Conservation (phyloP, 2,888 invertebrate species). For the Pheosia tremula region DNA sequence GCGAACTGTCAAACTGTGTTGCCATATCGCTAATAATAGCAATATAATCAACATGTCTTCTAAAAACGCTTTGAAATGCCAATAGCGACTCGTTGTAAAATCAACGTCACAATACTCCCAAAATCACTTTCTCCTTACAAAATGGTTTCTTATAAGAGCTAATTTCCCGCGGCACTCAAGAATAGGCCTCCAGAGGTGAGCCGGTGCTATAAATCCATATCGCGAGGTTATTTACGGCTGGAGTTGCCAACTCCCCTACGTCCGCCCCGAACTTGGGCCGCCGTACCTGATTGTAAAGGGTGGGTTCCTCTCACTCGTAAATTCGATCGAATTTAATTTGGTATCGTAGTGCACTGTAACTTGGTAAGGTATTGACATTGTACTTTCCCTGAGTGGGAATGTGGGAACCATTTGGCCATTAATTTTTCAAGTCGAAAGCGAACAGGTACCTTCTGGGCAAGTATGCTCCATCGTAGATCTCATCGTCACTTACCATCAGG, state of each 20-base stretch:
- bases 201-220: conserved; percentile 31
- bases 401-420: too few relatives aligned
- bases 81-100: not conserved
- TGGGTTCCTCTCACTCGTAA: conserved; percentile 10
- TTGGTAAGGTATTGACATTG: too few relatives aligned
- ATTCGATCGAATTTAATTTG: not conserved
- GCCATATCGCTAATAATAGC: too few relatives aligned
- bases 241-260: conserved; percentile 22
- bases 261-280: conserved; percentile 5
- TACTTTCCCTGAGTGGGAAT: too few relatives aligned
- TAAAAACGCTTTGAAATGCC: too few relatives aligned
- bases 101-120: not conserved
- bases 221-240: conserved; percentile 39
- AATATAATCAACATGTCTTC: too few relatives aligned
- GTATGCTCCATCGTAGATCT: too few relatives aligned
- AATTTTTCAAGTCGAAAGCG: too few relatives aligned
- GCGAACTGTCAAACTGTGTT: too few relatives aligned
- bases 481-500: too few relatives aligned
- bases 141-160: conserved; percentile 19
- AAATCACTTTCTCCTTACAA: conserved; percentile 2
- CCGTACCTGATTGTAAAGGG: conserved; percentile 7
- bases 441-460: too few relatives aligned
- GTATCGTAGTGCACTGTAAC: not conserved
- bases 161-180: conserved; percentile 21
- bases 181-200: conserved; percentile 27